These are phyloP conservation scores for Syndactyla subalaris DNA, from an alignment of 2,797 vertebrate species.

Conservation along the genomic window DNA sequence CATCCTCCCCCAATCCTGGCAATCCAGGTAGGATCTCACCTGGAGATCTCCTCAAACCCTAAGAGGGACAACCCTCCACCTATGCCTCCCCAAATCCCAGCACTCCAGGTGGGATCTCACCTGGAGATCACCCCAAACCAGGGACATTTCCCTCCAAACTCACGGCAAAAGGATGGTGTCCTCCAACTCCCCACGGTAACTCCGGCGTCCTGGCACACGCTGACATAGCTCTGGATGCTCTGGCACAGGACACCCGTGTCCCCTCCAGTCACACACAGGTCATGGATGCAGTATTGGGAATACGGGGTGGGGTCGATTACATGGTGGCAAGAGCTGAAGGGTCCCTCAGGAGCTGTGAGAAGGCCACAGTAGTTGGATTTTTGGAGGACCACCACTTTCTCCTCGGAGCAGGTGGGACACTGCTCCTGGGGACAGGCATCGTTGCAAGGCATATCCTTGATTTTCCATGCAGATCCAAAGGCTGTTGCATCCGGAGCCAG, in stretches of 20 bases:
- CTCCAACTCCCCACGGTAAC: constrained; percentile 78
- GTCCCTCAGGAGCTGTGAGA: constrained; percentile 75
- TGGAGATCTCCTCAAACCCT: too few relatives aligned
- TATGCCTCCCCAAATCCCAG: background rate
- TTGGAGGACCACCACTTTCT: constrained; percentile 24
- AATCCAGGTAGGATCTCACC: background rate
- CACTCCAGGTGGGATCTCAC: background rate
- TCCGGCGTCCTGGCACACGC: constrained; percentile 76
- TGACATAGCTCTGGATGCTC: constrained; percentile 75
- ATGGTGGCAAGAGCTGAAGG: constrained; percentile 81
- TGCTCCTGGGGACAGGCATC: background rate
- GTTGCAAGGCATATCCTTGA: background rate
- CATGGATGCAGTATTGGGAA: constrained; percentile 80
- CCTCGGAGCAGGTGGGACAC: constrained; percentile 64
- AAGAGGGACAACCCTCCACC: background rate
- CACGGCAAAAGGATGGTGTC: constrained; percentile 79
- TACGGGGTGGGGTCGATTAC: constrained; percentile 70
- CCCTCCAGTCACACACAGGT: constrained; percentile 78
- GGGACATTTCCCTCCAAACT: constrained; percentile 47
- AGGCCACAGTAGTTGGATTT: constrained; percentile 78
- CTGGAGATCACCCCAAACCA: background rate
- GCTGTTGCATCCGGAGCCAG: background rate
- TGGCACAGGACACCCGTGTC: constrained; percentile 75
- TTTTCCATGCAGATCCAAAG: constrained; percentile 80
- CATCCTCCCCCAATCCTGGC: background rate